Evolutionary conservation across 1,140 invertebrate species (phyloP), one percentile per base, ranked within the genome.

Genomic region (Pararge aegeria): DNA sequence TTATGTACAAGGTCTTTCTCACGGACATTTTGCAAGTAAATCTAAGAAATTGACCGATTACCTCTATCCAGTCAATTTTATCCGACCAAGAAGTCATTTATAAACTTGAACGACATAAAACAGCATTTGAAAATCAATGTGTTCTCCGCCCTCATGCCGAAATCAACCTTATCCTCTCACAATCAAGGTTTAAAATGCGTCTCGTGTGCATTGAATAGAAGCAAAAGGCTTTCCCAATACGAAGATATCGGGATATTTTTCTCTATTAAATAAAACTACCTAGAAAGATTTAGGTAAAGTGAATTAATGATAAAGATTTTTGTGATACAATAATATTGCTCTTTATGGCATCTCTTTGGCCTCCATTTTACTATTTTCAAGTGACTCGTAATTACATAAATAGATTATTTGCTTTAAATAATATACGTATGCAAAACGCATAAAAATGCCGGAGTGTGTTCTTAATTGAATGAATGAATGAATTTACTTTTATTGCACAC

Each of bases 111-210:
- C 38, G 38, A 42, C 38, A 42, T 42, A 42, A 42, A 42, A 18
- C 38, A 42, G 38, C 38, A 42, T 42, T 42, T 42, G 4, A 42
- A 42, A 42, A 42, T 42, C 38, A 42, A 42, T 42, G 38, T 42
- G 7, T 42, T 42, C 1, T 1, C 38, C 38, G 5, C 13, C 4
- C 6, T 10, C 0, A 42, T 12, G 5, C 2, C 0, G 18, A 42
- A 42, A 18, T 1, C 38, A 19, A 42, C 18, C 38, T 6, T 42
- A 19, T 42, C 18, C 18, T 7, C 13, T 1, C n/a, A 18, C 1
- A 0, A 3, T 10, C 10, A 42, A 42, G 38, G 38, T 42, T 42
- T 5, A 42, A 18, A 42, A 42, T 42, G 12, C 10, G 18, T 42
- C 18, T 42, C 18, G 13, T 42, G 3, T 42, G 1, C 38, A 42